Evolutionary conservation across 2,113 vertebrate genomes (phyloP), one percentile per base, ranked within the genome.

Genomic region (Anoplopoma fimbria): DNA sequence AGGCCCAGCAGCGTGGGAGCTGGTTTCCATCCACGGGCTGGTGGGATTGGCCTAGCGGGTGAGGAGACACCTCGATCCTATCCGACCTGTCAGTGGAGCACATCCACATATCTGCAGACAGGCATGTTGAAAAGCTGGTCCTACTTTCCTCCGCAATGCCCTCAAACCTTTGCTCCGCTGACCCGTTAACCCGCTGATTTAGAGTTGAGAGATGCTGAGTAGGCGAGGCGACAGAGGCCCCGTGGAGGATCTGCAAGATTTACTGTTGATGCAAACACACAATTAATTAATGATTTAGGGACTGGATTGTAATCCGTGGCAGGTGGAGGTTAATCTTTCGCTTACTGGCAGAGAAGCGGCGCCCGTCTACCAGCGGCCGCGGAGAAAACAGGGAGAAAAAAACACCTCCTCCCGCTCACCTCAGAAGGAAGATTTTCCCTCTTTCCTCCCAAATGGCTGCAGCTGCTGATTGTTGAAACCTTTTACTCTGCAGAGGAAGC

Each of bases 401-500:
- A 71, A 49, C 40, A 13, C 36, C 67, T 38, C 33, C 25, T n/a
- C n/a, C 33, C 63, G 29, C 34, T 25, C 21, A 1, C 65, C 45
- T 49, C 34, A 76, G 19, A 49, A 33, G 61, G 69, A 84, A 65
- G 78, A 69, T 84, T 85, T 77, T 83, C 69, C 74, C 57, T 72
- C 60, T 71, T 85, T 71, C 77, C 69, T 84, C 88, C 87, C 85
- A 88, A 88, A 92, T 70, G 83, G 90, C 89, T 89, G 86, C 91
- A 89, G 89, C 84, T 84, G 90, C 89, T 89, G 88, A 91, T 93
- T 89, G 89, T 91, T 85, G 80, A 92, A 91, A 89, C 73, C 84
- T 89, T 90, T 93, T 88, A 87, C 88, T 92, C 83, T 89, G 92
- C 90, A 86, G 89, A 94, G 87, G 89, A 93, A 91, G 89, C 93